Percentiles rank a stretch among this genome's conserved stretches.
Conservation (phyloP, 2,113 vertebrate genomes). For the Delphinus delphis region DNA sequence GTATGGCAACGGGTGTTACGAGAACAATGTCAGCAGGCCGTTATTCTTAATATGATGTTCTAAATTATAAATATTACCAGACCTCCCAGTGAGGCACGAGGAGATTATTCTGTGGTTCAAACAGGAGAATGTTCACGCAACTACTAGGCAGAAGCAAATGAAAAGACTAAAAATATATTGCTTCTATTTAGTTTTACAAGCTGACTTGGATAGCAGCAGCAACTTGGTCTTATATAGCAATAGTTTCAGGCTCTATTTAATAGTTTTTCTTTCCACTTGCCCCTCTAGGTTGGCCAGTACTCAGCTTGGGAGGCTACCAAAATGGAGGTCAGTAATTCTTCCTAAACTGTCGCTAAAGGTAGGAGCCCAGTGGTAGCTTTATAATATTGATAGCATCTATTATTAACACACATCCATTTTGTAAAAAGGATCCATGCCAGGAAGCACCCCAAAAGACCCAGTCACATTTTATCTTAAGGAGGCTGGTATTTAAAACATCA, state of each 20-base stretch:
- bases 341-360: conserved; percentile 45
- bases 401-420: conserved; percentile 55
- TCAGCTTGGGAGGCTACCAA: background rate
- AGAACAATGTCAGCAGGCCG: conserved; percentile 3
- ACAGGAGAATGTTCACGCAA: background rate
- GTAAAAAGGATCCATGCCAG: conserved; percentile 62
- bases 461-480: conserved; percentile 69
- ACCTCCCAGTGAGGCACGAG: background rate
- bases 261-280: background rate
- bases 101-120: conserved; percentile 23
- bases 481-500: conserved; percentile 62
- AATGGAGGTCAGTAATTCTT: background rate
- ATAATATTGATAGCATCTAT: conserved; percentile 61
- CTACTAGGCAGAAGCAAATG: background rate
- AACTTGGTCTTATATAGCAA: background rate
- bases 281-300: background rate
- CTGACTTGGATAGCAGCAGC: background rate
- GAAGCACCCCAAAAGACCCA: conserved; percentile 64
- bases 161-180: conserved; percentile 33
- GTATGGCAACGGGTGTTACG: background rate
- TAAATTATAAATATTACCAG: conserved; percentile 62
- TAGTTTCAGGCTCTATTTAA: background rate
- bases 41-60: conserved; percentile 13
- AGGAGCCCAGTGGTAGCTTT: conserved; percentile 36
- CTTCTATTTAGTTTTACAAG: conserved; percentile 52